A percentile compares a stretch with the other conserved stretches of the same genome.
These are phyloP conservation scores for Brenthis ino DNA, from an alignment of 2,888 invertebrate genomes.

Conservation along the genomic window DNA sequence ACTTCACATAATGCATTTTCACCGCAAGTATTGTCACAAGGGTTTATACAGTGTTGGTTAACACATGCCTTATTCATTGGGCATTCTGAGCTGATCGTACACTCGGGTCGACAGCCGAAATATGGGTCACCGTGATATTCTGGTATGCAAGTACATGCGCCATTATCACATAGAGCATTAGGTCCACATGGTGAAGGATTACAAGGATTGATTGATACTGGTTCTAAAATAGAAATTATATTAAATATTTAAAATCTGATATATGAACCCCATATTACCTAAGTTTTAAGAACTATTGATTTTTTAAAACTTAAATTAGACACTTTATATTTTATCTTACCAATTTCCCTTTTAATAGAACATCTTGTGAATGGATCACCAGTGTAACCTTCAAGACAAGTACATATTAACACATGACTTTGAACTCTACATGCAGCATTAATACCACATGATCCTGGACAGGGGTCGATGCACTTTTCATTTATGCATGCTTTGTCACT, in stretches of 20 bases:
- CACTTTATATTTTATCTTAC: slow-evolving; percentile 59
- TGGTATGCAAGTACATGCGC: slow-evolving; percentile 82
- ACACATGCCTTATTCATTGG: slow-evolving; percentile 86
- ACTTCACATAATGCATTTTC: slow-evolving; percentile 87
- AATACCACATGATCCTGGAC: slow-evolving; percentile 89
- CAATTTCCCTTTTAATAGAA: slow-evolving; percentile 77
- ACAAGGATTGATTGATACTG: slow-evolving; percentile 76
- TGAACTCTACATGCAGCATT: slow-evolving; percentile 88
- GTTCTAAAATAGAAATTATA: slow-evolving; percentile 48
- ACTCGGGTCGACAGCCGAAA: slow-evolving; percentile 88
- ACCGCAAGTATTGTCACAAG: slow-evolving; percentile 90
- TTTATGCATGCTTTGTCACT: slow-evolving; percentile 87
- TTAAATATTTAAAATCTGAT: background rate
- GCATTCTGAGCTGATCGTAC: slow-evolving; percentile 88
- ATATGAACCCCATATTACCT: too few species aligned
- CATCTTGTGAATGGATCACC: slow-evolving; percentile 91
- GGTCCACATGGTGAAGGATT: slow-evolving; percentile 86
- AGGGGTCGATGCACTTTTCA: slow-evolving; percentile 88
- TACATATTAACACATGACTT: slow-evolving; percentile 89
- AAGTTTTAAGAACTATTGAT: too few species aligned
- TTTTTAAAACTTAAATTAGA: background rate
- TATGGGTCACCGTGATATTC: slow-evolving; percentile 86
- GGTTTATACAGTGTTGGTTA: slow-evolving; percentile 86
- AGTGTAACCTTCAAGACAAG: slow-evolving; percentile 86
- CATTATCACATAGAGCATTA: slow-evolving; percentile 83